Conservation (phyloP, 2,888 invertebrate genomes). For the Stomorhina lunata region DNA sequence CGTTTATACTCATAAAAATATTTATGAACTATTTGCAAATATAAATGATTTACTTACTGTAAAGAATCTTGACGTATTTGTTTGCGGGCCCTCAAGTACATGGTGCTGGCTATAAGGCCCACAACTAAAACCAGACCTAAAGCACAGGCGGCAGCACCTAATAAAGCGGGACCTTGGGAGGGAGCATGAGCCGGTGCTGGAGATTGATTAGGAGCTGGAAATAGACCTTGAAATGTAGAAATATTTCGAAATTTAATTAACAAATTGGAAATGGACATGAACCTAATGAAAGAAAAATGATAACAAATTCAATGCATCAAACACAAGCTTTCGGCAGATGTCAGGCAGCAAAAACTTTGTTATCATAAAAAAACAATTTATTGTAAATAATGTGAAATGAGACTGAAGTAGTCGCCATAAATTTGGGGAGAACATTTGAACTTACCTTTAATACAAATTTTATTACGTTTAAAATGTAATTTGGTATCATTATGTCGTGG, state of each 20-base stretch:
- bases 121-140: conserved; percentile 81
- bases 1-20: no score
- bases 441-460: conserved; percentile 91
- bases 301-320: neutral
- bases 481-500: conserved; percentile 87
- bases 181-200: conserved; percentile 84
- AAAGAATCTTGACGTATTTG: conserved; percentile 79
- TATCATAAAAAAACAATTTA: neutral
- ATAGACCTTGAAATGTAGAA: conserved; percentile 73
- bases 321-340: neutral
- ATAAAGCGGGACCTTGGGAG: conserved; percentile 85
- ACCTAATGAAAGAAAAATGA: conserved; percentile 28
- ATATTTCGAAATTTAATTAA: conserved; percentile 51
- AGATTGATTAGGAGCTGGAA: conserved; percentile 87
- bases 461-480: conserved; percentile 90
- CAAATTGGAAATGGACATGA: conserved; percentile 49
- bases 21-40: no score
- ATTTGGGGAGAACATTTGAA: neutral
- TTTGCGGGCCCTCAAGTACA: conserved; percentile 79
- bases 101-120: conserved; percentile 79
- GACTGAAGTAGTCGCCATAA: neutral
- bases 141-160: conserved; percentile 91
- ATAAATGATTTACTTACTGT: conserved; percentile 79
- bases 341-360: conserved; percentile 1
- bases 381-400: conserved; percentile 25